Evolutionary conservation across 2,888 invertebrate species (phyloP).

Genomic region (Thysanoteuthis rhombus): DNA sequence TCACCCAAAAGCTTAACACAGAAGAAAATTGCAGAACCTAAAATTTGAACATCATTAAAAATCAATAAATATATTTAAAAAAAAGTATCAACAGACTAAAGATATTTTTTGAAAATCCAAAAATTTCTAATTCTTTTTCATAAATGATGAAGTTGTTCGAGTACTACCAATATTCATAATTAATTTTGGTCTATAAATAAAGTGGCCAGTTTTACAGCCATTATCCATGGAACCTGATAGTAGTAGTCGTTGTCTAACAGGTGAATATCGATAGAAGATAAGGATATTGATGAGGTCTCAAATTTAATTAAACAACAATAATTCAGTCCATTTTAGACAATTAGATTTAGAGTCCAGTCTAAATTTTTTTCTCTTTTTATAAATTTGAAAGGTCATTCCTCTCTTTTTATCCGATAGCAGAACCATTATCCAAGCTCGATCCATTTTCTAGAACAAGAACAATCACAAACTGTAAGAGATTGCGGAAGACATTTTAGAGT

Average conservation of each 20-base stretch:
- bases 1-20: too few species aligned
- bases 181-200: constrained; percentile 12
- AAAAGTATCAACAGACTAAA: neutral
- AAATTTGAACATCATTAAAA: neutral
- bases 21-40: neutral
- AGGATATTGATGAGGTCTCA: too few species aligned
- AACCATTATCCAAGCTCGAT: neutral
- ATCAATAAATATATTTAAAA: neutral
- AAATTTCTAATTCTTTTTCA: neutral
- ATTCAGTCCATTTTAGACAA: neutral
- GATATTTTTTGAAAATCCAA: neutral
- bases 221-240: neutral
- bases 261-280: neutral
- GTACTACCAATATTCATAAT: neutral
- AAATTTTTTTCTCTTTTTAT: neutral
- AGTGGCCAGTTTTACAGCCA: neutral
- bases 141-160: neutral
- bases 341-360: neutral
- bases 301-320: neutral
- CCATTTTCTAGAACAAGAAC: neutral
- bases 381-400: neutral
- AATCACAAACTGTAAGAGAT: neutral
- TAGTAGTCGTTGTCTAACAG: neutral
- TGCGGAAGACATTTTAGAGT: neutral
- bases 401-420: neutral